Percentiles rank a stretch among this genome's conserved stretches.
Conservation (phyloP, 2,113 vertebrate species). For the Microcebus murinus region DNA sequence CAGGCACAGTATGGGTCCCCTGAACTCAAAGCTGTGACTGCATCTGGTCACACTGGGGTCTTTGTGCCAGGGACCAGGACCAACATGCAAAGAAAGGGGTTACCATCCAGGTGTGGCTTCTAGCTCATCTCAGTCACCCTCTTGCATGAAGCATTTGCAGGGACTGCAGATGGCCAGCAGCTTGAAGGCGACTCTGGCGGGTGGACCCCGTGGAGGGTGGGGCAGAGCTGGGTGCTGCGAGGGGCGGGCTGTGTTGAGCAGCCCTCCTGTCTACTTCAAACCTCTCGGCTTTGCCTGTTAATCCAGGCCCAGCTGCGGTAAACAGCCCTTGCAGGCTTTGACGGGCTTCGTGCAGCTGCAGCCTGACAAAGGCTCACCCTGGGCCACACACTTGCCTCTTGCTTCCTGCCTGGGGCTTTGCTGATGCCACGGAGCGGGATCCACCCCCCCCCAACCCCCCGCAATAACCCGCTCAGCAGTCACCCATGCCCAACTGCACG, state of each 20-base stretch:
- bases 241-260: accelerated
- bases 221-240: neutral
- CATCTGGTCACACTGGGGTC: neutral
- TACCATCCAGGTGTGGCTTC: accelerated
- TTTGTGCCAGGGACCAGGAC: neutral
- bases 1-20: accelerated
- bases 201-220: neutral
- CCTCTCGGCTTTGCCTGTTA: neutral
- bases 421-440: neutral
- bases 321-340: neutral
- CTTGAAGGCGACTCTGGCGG: neutral
- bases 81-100: neutral
- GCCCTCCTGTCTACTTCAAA: accelerated
- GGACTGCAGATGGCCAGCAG: neutral
- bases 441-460: accelerated
- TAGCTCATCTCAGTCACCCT: neutral
- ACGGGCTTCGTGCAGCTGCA: neutral
- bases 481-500: neutral
- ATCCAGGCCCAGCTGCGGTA: neutral
- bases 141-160: too few species aligned
- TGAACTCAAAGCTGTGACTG: neutral
- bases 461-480: neutral
- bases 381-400: neutral
- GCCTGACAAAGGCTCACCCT: neutral
- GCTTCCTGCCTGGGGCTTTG: neutral